phyloP scores from a whole-genome alignment of 2,113 vertebrate species.

The Sebastes schlegelii region DNA sequence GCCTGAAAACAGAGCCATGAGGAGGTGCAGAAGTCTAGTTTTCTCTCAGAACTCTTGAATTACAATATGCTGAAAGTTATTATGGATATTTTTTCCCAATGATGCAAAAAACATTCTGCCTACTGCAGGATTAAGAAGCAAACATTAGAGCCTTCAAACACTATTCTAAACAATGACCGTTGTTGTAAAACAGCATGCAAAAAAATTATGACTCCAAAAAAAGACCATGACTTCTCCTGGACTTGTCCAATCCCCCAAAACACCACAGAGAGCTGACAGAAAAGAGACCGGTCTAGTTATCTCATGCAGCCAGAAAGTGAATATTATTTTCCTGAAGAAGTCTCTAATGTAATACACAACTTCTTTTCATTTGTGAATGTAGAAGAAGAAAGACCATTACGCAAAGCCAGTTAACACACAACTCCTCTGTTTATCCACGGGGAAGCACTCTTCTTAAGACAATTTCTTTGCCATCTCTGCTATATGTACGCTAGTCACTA shows the following conservation, averaged over 20 bases:
- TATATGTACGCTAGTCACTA: neutral
- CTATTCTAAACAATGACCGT: neutral
- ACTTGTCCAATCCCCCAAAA: neutral
- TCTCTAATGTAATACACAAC: neutral
- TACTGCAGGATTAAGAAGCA: neutral
- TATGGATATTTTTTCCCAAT: too few relatives aligned
- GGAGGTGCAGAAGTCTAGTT: too few relatives aligned
- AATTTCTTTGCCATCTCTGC: neutral
- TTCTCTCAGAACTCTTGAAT: too few relatives aligned
- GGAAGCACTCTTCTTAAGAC: neutral
- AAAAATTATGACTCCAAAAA: neutral
- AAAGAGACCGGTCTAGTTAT: neutral
- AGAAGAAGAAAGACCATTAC: neutral
- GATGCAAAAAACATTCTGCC: too few relatives aligned
- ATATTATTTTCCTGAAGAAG: neutral
- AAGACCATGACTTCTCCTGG: neutral
- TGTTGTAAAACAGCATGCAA: conserved; percentile 3
- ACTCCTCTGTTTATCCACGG: neutral
- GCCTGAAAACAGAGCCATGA: too few relatives aligned
- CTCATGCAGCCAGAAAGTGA: neutral
- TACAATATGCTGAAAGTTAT: too few relatives aligned
- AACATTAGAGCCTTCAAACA: neutral
- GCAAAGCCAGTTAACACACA: neutral
- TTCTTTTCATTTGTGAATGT: neutral
- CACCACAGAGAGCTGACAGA: neutral